Percentiles rank a stretch among this genome's conserved stretches.
Conservation (phyloP, 2,113 vertebrate genomes). For the Tenrec ecaudatus region DNA sequence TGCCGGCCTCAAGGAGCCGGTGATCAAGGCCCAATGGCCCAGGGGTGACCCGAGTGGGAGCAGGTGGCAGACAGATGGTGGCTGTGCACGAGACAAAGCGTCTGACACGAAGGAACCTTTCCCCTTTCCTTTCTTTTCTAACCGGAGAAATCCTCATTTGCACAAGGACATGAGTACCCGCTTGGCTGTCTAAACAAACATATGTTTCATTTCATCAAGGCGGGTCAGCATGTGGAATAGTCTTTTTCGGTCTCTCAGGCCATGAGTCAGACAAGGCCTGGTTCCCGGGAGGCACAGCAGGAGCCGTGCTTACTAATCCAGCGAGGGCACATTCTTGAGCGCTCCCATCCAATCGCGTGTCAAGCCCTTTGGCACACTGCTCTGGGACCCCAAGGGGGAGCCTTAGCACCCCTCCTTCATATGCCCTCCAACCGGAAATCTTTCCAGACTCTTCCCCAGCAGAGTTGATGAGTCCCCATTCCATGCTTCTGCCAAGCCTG, state of each 20-base stretch:
- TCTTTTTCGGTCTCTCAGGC: background rate
- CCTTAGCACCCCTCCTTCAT: too few species aligned
- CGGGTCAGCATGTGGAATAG: background rate
- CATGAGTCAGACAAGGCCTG: background rate
- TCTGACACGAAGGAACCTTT: background rate
- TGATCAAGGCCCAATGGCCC: background rate
- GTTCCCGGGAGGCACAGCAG: background rate
- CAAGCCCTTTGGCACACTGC: background rate
- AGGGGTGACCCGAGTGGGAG: background rate
- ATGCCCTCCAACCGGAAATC: background rate
- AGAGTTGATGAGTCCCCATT: background rate
- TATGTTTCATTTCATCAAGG: background rate
- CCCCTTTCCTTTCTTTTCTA: background rate
- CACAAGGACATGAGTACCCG: background rate
- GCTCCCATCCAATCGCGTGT: background rate
- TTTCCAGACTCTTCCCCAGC: background rate
- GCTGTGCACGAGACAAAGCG: background rate
- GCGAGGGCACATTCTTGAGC: background rate
- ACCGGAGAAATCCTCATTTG: background rate
- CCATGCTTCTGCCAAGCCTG: background rate
- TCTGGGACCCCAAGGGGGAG: background rate
- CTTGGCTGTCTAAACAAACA: background rate
- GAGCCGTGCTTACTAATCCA: background rate
- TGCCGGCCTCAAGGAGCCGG: background rate
- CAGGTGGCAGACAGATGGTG: background rate